These are phyloP conservation scores for Phalera bucephala DNA, from an alignment of 2,888 invertebrate species.

Conservation along the genomic window DNA sequence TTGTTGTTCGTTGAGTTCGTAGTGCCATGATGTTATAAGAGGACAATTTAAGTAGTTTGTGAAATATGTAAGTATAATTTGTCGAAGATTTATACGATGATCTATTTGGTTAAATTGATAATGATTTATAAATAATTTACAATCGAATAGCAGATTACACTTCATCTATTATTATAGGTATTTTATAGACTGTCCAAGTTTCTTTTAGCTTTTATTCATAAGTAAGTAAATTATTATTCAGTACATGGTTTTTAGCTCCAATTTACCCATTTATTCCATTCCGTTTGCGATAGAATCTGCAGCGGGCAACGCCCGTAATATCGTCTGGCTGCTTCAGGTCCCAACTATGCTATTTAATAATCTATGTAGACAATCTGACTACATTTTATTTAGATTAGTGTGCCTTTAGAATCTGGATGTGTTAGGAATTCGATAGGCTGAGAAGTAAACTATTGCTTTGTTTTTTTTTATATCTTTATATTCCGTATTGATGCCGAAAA, in stretches of 20 bases:
- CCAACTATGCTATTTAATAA: conserved; percentile 9
- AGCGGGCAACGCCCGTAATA: conserved; percentile 4
- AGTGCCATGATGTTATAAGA: conserved; percentile 6
- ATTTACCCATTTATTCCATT: conserved; percentile 12
- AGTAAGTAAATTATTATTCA: conserved; percentile 8
- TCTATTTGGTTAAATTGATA: conserved; percentile 1
- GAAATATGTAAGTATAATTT: conserved; percentile 6
- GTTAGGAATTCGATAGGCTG: conserved; percentile 8
- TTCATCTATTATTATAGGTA: no score
- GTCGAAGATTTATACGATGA: conserved; percentile 1
- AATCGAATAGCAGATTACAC: no score
- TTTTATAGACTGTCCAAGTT: no score
- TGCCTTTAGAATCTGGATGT: conserved; percentile 14
- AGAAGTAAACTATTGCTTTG: conserved; percentile 10
- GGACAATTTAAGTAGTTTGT: conserved; percentile 8
- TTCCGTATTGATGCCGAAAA: no score
- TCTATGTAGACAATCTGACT: conserved; percentile 6
- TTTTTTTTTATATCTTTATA: conserved; percentile 2
- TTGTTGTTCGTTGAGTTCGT: conserved; percentile 17
- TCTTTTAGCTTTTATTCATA: conserved; percentile 5
- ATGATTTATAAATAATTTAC: no score
- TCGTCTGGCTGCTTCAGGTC: conserved; percentile 12
- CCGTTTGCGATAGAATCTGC: conserved; percentile 15
- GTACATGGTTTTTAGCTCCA: background rate
- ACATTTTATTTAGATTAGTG: conserved; percentile 26